These are phyloP conservation scores for Ceratothoa steindachneri DNA, from an alignment of 2,888 invertebrate genomes.

Conservation along the genomic window DNA sequence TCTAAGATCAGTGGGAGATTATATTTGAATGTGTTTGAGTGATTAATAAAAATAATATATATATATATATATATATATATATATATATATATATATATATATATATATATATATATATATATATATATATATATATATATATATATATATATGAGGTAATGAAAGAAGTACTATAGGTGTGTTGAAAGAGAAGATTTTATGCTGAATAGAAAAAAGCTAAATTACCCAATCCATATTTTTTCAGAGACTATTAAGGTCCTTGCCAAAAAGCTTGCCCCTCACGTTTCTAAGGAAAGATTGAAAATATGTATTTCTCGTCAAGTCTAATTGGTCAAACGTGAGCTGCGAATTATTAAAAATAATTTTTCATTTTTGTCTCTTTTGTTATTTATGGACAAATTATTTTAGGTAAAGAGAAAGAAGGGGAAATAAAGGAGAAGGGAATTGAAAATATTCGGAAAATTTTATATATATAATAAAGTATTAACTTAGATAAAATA, in stretches of 20 bases:
- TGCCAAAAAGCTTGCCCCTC: not conserved
- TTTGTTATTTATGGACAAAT: not conserved
- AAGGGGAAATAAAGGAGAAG: no score
- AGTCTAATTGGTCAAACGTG: not conserved
- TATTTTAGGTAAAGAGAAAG: no score
- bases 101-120: not conserved
- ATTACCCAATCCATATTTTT: slow-evolving; percentile 4
- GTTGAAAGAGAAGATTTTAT: no score
- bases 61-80: not conserved
- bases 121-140: not conserved
- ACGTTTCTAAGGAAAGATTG: not conserved
- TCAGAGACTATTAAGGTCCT: not conserved
- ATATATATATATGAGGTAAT: not conserved
- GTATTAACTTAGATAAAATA: not conserved
- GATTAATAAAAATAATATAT: not conserved
- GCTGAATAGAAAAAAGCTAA: not conserved
- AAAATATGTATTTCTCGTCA: not conserved
- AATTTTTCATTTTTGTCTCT: not conserved
- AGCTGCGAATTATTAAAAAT: not conserved
- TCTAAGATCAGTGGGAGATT: not conserved
- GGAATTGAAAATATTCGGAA: no score
- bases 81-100: slow-evolving; percentile 1
- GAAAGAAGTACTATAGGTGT: not conserved
- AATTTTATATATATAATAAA: not conserved
- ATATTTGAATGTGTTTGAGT: not conserved